Conservation (phyloP, 2,888 invertebrate species). For the Callyntrura sp. region DNA sequence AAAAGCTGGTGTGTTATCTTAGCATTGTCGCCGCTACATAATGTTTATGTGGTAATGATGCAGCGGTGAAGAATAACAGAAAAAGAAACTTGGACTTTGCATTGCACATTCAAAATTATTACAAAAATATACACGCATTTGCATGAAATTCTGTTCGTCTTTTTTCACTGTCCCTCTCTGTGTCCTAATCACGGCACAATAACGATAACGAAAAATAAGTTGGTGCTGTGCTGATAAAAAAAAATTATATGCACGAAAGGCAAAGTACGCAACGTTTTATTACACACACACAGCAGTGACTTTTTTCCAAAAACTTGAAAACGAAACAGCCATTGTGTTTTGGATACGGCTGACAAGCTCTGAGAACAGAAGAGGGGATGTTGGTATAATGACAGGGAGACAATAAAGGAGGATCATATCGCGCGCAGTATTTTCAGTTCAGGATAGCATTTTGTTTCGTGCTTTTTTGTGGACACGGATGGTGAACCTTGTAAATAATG, state of each 20-base stretch:
- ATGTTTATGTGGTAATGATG: conserved; percentile 22
- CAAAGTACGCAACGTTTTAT: conserved; percentile 22
- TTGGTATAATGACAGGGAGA: conserved; percentile 30
- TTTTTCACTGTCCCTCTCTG: too few species aligned
- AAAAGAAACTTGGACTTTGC: not conserved
- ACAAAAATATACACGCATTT: conserved; percentile 15
- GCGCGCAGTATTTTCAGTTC: too few species aligned
- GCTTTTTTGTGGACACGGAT: conserved; percentile 61
- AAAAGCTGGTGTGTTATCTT: too few species aligned
- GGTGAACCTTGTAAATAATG: conserved; percentile 38
- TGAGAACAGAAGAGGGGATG: not conserved
- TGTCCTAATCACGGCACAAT: too few species aligned
- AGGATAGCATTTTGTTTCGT: conserved; percentile 19
- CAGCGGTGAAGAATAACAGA: not conserved
- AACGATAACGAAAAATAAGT: conserved; percentile 14
- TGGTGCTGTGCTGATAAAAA: conserved; percentile 11
- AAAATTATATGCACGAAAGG: conserved; percentile 44
- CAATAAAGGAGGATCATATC: not conserved
- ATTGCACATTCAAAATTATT: not conserved
- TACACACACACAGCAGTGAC: not conserved
- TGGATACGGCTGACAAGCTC: not conserved
- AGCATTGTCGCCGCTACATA: too few species aligned
- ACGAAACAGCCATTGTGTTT: not conserved
- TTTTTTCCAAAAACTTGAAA: conserved; percentile 7
- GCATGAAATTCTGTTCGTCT: conserved; percentile 43